Conservation (phyloP, 2,797 vertebrate species). For the Bucorvus abyssinicus region DNA sequence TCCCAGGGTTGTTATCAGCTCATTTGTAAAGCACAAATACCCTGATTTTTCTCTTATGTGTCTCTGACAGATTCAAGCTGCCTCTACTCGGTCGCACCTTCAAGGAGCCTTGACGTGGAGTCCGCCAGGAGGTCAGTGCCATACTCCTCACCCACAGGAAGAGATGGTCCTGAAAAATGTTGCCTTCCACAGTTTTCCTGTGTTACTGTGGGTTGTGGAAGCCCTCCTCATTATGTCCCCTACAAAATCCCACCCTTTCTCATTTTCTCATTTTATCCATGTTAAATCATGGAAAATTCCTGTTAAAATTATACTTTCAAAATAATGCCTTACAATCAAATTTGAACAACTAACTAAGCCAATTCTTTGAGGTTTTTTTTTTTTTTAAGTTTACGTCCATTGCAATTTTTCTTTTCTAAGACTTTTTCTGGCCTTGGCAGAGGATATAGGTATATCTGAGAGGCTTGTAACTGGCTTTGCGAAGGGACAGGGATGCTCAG, state of each 20-base stretch:
- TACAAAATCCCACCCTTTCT: background rate
- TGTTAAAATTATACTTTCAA: background rate
- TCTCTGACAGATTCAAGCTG: slow-evolving; percentile 68
- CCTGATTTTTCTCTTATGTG: background rate
- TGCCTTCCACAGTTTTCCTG: background rate
- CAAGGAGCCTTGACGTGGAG: slow-evolving; percentile 56
- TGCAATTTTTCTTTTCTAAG: background rate
- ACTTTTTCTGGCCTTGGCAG: background rate
- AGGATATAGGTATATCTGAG: background rate
- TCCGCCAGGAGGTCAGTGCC: slow-evolving; percentile 70
- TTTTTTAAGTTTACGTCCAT: background rate
- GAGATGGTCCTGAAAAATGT: background rate
- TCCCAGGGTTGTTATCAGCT: background rate
- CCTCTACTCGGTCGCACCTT: slow-evolving; percentile 47
- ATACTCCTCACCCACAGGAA: background rate
- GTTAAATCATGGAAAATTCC: background rate
- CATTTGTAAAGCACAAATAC: background rate
- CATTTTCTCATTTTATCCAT: background rate
- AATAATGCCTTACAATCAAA: background rate
- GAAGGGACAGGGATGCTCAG: background rate
- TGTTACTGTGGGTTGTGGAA: background rate
- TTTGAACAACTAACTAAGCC: background rate
- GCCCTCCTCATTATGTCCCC: background rate
- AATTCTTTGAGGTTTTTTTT: background rate
- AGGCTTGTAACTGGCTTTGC: background rate